Evolutionary conservation across 2,797 vertebrate genomes (phyloP).

Genomic region (Hemibagrus guttatus): DNA sequence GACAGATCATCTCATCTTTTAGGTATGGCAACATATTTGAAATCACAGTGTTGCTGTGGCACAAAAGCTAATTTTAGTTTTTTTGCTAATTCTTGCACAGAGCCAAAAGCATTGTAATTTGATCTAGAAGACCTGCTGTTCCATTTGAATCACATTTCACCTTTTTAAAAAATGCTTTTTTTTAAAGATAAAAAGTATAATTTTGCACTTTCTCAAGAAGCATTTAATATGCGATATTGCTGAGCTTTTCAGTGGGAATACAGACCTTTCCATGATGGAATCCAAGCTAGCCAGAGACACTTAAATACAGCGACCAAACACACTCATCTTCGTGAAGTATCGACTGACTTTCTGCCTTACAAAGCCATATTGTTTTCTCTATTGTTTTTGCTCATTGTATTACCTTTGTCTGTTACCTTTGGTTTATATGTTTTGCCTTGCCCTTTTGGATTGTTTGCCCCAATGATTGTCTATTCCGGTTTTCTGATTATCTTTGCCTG

Average conservation of each 20-base stretch:
- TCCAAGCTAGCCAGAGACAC: conserved; percentile 36
- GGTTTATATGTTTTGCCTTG: too few species aligned
- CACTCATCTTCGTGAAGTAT: too few species aligned
- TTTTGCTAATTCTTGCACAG: too few species aligned
- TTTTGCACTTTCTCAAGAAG: conserved; percentile 42
- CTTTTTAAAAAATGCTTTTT: not conserved
- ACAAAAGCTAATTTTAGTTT: too few species aligned
- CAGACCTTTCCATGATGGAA: conserved; percentile 49
- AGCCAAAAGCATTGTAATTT: not conserved
- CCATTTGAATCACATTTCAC: not conserved
- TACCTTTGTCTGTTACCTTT: too few species aligned
- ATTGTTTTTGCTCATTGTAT: too few species aligned
- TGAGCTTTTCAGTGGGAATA: conserved; percentile 34
- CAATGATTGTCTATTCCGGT: too few species aligned
- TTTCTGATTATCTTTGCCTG: too few species aligned
- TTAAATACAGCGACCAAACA: too few species aligned
- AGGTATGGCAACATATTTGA: not conserved
- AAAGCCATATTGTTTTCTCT: too few species aligned
- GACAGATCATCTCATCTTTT: not conserved
- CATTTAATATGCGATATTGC: conserved; percentile 46
- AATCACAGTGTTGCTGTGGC: not conserved
- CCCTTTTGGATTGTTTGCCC: too few species aligned
- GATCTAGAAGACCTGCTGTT: not conserved
- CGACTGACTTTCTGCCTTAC: too few species aligned
- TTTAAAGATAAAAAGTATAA: not conserved